Evolutionary conservation across 2,113 vertebrate genomes (phyloP), one percentile per base, ranked within the genome.

Genomic region (Rhegmatorhina hoffmannsi): DNA sequence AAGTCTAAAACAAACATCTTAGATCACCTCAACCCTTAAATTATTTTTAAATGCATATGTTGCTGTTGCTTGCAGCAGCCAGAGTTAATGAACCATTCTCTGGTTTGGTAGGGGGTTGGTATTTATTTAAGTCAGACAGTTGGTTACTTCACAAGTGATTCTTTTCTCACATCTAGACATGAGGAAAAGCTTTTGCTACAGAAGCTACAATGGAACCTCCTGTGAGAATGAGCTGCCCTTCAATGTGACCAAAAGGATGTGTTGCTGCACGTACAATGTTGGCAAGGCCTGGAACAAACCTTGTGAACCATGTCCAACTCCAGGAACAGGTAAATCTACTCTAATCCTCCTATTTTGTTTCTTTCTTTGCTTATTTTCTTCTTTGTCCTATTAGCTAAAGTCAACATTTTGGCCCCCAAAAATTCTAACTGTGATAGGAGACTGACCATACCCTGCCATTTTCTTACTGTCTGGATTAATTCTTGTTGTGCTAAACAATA

Each of bases 221-320:
- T 99, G 98, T 97, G 98, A 98, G 59, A 98, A 98, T 40, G 98
- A 99, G 28, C 69, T 99, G 43, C 97, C 98, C 28, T 98, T 99
- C 87, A 99, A 98, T 49, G 97, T 98, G 78, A 98, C 98, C 18
- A 98, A 98, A 91, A 98, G 97, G 64, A 98, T 98, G 97, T 99
- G 98, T 93, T 99, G 98, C 95, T 99, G 98, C 76, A 98, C 98
- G 0, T 98, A 98, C 75, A 99, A 98, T 12, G 97, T 99, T 72
- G 98, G 98, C 20, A 99, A 98, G 96, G 98, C 98, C 70, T 99
- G 98, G 98, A 98, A 98, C 91, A 99, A 98, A n/a, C 98, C 98
- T 7, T 99, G 98, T 92, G 98, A 98, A 34, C 95, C 95, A 0
- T 99, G 98, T 73, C 98, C 98, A 46, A 94, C 90, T 10, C 98